Evolutionary conservation across 2,113 vertebrate genomes (phyloP).

Genomic region (Cryptotis parvus): DNA sequence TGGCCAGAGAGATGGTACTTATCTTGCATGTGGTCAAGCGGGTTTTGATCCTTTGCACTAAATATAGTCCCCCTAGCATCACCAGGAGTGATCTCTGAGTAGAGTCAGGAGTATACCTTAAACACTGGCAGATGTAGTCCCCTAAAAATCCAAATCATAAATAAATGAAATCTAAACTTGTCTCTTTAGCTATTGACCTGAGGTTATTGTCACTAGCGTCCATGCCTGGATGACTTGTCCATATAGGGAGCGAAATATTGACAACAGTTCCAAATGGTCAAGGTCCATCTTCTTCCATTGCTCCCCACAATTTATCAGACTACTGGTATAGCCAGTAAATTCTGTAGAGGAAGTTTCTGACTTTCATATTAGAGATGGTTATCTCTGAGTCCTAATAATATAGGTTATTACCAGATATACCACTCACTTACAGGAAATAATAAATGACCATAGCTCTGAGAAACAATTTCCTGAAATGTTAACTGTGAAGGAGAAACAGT

Average conservation of each 20-base stretch:
- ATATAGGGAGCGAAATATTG: not conserved
- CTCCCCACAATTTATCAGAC: not conserved
- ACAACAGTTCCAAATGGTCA: too few relatives aligned
- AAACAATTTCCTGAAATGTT: constrained; percentile 84
- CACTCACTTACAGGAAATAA: constrained; percentile 85
- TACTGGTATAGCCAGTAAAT: constrained; percentile 40
- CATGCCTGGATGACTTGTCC: not conserved
- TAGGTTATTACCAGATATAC: constrained; percentile 77
- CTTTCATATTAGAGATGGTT: constrained; percentile 61
- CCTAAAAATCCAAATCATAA: too few relatives aligned
- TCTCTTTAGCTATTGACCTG: not conserved
- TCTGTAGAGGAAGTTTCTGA: constrained; percentile 33
- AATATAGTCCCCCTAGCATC: too few relatives aligned
- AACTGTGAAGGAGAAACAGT: constrained; percentile 76
- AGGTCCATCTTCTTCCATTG: too few relatives aligned
- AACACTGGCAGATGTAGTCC: too few relatives aligned
- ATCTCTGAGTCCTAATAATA: constrained; percentile 67
- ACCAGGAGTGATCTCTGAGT: too few relatives aligned
- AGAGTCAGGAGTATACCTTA: too few relatives aligned
- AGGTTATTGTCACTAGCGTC: not conserved
- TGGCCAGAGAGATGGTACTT: too few relatives aligned
- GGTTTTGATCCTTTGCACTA: too few relatives aligned
- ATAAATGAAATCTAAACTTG: not conserved
- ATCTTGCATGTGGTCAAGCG: too few relatives aligned
- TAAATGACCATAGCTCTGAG: constrained; percentile 80